Percentiles rank a stretch among this genome's conserved stretches.
These are phyloP conservation scores for Drosophila kohkoa DNA, from an alignment of 1,140 invertebrate species.

Conservation along the genomic window DNA sequence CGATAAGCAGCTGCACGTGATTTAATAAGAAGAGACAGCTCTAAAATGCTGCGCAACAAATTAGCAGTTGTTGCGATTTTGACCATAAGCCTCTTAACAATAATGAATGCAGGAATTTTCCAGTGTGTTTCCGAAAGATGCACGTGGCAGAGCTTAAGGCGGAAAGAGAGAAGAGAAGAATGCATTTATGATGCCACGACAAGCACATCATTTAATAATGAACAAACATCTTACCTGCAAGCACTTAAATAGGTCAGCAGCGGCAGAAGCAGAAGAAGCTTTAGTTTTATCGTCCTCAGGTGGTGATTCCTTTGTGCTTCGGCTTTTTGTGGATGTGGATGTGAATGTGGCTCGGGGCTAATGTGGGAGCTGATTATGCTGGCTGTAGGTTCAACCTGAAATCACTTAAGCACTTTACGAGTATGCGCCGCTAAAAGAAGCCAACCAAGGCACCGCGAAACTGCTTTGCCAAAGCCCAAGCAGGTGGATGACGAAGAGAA, in stretches of 20 bases:
- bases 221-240: constrained; percentile 31
- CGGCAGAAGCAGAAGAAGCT: not conserved
- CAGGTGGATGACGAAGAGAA: constrained; percentile 2
- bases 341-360: not conserved
- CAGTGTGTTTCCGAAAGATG: not conserved
- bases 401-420: constrained; percentile 71
- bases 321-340: constrained; percentile 2
- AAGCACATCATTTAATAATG: constrained; percentile 29
- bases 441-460: not conserved
- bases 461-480: not conserved
- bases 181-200: not conserved
- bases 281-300: constrained; percentile 13
- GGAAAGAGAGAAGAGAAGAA: not conserved
- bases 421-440: constrained; percentile 29
- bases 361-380: constrained; percentile 4
- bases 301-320: constrained; percentile 14
- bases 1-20: too few relatives aligned
- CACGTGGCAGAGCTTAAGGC: not conserved
- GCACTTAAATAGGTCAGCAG: constrained; percentile 30
- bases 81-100: constrained; percentile 41
- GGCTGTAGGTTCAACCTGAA: constrained; percentile 38
- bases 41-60: constrained; percentile 19
- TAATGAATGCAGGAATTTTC: constrained; percentile 5
- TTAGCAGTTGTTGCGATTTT: constrained; percentile 5
- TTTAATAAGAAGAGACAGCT: too few relatives aligned